Evolutionary conservation across 2,888 invertebrate genomes (phyloP), one percentile per base, ranked within the genome.

Genomic region (Amphimallon solstitiale): DNA sequence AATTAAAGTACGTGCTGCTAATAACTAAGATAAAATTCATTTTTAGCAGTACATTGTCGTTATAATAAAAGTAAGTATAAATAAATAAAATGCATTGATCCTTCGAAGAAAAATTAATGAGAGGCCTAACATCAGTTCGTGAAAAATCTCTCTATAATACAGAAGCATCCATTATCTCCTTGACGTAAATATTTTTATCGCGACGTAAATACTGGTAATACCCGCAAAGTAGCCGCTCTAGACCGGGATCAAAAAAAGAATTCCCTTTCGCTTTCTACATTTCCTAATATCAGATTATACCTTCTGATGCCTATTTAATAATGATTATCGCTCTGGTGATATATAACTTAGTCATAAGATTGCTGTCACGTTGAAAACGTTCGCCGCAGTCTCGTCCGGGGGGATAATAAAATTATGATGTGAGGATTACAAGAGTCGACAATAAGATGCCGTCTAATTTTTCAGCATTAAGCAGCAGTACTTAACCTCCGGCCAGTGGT

Each of bases 211-310:
- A 38, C 38, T 38, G 38, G 38, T 54, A 54, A 54, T 54, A 40
- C 54, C 38, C 7, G 51, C 35, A 51, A 54, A 38, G 38, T 38
- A 14, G 21, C 54, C 38, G 38, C 54, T 29, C 29, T 29, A 1
- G 29, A 29, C 29, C 29, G 9, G 29, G 29, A 29, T 29, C 5
- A n/a, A n/a, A 29, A 29, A 29, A 23, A 29, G 9, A 29, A 29
- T 29, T 29, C 29, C 29, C 45, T 45, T 45, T 45, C 14, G 43
- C 59, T 59, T 59, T 59, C 60, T 43, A 60, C 43, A 29, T 60
- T 52, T 23, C 63, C 63, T 63, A 63, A 63, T 63, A 63, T 52
- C 63, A 49, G 63, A 43, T 63, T 63, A 63, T 63, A 54, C 54
- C 54, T 7, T 43, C 63, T 51, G 63, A 63, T 63, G 51, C 63